Percentiles rank a stretch among this genome's conserved stretches.
These are phyloP conservation scores for Stenodema calcarata DNA, from an alignment of 2,888 invertebrate genomes.

Conservation along the genomic window DNA sequence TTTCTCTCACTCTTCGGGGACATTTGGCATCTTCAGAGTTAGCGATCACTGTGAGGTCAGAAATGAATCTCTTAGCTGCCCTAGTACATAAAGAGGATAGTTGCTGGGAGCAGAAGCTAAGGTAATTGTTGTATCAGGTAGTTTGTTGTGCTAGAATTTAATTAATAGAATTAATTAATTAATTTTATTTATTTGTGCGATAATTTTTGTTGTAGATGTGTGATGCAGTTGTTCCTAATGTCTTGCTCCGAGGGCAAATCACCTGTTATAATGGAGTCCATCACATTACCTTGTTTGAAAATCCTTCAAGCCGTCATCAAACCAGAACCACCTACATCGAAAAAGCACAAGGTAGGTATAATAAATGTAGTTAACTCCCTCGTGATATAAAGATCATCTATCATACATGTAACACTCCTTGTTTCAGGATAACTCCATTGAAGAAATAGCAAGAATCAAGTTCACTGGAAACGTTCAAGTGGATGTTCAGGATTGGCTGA, in stretches of 20 bases:
- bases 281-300: conserved; percentile 90
- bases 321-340: conserved; percentile 67
- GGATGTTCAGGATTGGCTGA: conserved; percentile 76
- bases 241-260: conserved; percentile 79
- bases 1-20: conserved; percentile 80
- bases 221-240: conserved; percentile 85
- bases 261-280: conserved; percentile 87
- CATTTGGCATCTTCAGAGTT: conserved; percentile 77
- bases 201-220: conserved; percentile 64
- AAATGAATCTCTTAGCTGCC: conserved; percentile 86
- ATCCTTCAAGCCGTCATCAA: conserved; percentile 85
- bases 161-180: too few species aligned
- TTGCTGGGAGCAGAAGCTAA: conserved; percentile 92
- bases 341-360: conserved; percentile 64
- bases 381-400: not conserved
- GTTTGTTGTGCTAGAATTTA: too few species aligned
- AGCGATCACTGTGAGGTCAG: conserved; percentile 81
- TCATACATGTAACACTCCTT: not conserved
- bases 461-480: conserved; percentile 71
- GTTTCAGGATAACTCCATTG: conserved; percentile 63
- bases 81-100: conserved; percentile 90
- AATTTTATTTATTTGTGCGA: not conserved
- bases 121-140: conserved; percentile 61
- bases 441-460: conserved; percentile 66
- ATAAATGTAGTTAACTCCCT: not conserved